These are phyloP conservation scores for Ganaspis sp. DNA, from an alignment of 1,140 invertebrate species.

Conservation along the genomic window DNA sequence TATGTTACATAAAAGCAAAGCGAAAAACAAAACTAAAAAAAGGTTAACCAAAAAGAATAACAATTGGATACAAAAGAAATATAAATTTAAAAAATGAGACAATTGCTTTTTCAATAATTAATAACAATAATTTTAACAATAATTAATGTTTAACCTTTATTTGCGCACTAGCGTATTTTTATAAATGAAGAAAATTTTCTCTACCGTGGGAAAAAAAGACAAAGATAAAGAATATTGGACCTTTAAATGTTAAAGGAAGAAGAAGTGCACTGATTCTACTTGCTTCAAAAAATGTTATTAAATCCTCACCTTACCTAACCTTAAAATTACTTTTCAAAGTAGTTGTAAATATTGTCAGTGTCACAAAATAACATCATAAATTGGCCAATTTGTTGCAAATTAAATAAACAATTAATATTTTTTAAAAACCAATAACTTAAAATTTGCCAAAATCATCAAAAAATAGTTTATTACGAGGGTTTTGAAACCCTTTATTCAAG, in stretches of 20 bases:
- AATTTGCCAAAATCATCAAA: too few species aligned
- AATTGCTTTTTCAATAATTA: too few species aligned
- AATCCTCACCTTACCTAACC: background rate
- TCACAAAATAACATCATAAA: background rate
- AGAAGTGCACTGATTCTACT: too few species aligned
- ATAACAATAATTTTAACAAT: too few species aligned
- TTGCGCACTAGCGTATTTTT: background rate
- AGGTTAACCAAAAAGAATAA: too few species aligned
- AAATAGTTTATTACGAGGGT: background rate
- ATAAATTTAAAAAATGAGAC: too few species aligned
- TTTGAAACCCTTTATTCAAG: background rate
- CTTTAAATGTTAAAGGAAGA: background rate
- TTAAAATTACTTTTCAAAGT: background rate
- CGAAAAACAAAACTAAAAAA: too few species aligned
- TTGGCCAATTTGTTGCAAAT: background rate
- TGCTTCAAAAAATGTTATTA: background rate
- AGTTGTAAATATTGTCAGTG: background rate
- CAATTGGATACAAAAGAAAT: too few species aligned
- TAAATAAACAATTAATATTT: background rate
- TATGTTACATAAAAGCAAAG: too few species aligned
- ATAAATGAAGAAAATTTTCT: background rate
- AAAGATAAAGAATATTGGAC: background rate
- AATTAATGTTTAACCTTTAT: too few species aligned
- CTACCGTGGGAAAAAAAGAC: conserved; percentile 17
- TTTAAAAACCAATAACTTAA: background rate